These are phyloP conservation scores for Leptinotarsa tumamoca DNA, from an alignment of 2,888 invertebrate genomes.

Conservation along the genomic window DNA sequence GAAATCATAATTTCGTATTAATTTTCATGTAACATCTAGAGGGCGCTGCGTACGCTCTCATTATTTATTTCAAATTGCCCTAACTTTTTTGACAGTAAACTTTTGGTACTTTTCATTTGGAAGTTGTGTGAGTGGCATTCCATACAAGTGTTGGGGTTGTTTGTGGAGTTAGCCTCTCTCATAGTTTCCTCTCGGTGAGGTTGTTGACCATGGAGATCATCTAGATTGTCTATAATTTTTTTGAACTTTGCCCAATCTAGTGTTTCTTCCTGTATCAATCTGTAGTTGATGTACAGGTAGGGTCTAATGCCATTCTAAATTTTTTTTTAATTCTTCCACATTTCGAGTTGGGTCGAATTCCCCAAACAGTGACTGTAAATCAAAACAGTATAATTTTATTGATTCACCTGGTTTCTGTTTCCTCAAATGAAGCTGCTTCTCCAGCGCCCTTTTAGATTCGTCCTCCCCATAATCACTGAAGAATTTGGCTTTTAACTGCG, in stretches of 20 bases:
- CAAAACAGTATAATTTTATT: conserved; percentile 21
- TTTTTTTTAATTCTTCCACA: conserved; percentile 26
- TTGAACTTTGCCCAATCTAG: conserved; percentile 28
- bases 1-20: no score
- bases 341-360: conserved; percentile 13
- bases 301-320: conserved; percentile 26
- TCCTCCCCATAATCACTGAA: conserved; percentile 20
- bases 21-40: no score
- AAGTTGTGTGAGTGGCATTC: background rate
- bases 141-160: background rate
- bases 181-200: background rate
- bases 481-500: conserved; percentile 22
- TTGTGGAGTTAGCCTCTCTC: background rate
- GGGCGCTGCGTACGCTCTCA: no score
- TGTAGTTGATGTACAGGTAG: conserved; percentile 22
- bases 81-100: no score
- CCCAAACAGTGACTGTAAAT: conserved; percentile 25
- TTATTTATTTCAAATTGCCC: no score
- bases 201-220: background rate
- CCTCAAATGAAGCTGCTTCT: conserved; percentile 23
- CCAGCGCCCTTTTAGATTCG: conserved; percentile 17
- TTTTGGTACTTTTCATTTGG: no score
- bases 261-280: conserved; percentile 22
- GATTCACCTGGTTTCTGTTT: conserved; percentile 27
- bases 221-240: conserved; percentile 22